Evolutionary conservation across 2,113 vertebrate genomes (phyloP).

Genomic region (Corythoichthys haematopterus): DNA sequence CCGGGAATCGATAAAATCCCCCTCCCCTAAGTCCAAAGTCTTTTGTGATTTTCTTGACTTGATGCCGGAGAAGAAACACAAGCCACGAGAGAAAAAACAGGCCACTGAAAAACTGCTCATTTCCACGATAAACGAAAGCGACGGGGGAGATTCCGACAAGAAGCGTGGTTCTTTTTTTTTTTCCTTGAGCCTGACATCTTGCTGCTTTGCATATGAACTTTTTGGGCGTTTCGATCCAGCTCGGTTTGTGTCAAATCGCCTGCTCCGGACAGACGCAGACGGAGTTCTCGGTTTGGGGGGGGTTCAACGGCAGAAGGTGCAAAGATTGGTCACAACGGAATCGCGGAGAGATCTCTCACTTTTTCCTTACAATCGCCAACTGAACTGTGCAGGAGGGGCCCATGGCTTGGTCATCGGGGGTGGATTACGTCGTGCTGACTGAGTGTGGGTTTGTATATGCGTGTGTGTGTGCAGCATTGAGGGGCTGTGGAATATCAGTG

Average conservation of each 20-base stretch:
- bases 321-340: slow-evolving; percentile 55
- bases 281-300: too few relatives aligned
- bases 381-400: slow-evolving; percentile 54
- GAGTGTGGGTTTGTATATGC: slow-evolving; percentile 25
- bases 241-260: slow-evolving; percentile 30
- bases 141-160: slow-evolving; percentile 43
- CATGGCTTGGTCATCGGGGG: slow-evolving; percentile 60
- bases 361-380: slow-evolving; percentile 62
- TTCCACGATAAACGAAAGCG: slow-evolving; percentile 66
- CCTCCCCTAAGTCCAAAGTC: slow-evolving; percentile 48
- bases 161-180: slow-evolving; percentile 51
- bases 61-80: slow-evolving; percentile 68
- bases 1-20: slow-evolving; percentile 33
- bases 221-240: slow-evolving; percentile 20
- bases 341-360: not conserved
- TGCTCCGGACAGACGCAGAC: slow-evolving; percentile 50
- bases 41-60: slow-evolving; percentile 42
- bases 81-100: slow-evolving; percentile 66
- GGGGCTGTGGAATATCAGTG: slow-evolving; percentile 65
- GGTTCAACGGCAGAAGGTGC: too few relatives aligned
- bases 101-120: slow-evolving; percentile 67
- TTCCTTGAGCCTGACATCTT: slow-evolving; percentile 32
- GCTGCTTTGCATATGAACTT: slow-evolving; percentile 37
- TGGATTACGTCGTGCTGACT: slow-evolving; percentile 7
- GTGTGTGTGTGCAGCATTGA: slow-evolving; percentile 55